A percentile compares a stretch with the other conserved stretches of the same genome.
Conservation (phyloP, 2,888 invertebrate genomes). For the Lysandra bellargus region DNA sequence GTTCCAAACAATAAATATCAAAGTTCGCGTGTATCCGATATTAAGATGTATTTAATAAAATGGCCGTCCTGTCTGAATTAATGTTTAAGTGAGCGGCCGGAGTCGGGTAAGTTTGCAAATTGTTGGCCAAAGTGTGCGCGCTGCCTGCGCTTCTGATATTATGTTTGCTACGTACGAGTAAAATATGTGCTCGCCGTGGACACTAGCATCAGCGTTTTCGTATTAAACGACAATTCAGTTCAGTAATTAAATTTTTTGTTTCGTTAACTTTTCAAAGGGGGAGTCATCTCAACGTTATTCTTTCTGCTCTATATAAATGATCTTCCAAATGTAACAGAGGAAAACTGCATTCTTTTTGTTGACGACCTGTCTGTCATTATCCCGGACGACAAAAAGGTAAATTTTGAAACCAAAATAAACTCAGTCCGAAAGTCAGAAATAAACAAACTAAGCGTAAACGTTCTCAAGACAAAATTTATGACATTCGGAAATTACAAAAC, state of each 20-base stretch:
- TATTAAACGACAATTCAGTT: background rate
- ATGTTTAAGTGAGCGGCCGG: conserved; percentile 27
- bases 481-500: too few relatives aligned
- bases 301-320: too few relatives aligned
- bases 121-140: conserved; percentile 23
- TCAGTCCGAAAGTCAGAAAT: too few relatives aligned
- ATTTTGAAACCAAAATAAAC: too few relatives aligned
- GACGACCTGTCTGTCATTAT: background rate
- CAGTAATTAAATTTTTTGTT: background rate
- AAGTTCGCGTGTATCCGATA: conserved; percentile 27
- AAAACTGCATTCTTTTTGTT: too few relatives aligned
- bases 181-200: conserved; percentile 20
- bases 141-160: conserved; percentile 27
- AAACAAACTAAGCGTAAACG: too few relatives aligned
- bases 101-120: conserved; percentile 24
- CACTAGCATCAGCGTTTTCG: conserved; percentile 2
- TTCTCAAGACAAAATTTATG: too few relatives aligned
- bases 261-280: too few relatives aligned
- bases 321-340: too few relatives aligned
- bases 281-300: too few relatives aligned
- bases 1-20: conserved; percentile 12
- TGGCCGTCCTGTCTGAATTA: conserved; percentile 23
- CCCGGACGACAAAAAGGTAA: too few relatives aligned
- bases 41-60: conserved; percentile 28
- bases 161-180: conserved; percentile 22